A percentile compares a stretch with the other conserved stretches of the same genome.
Evolutionary conservation across 2,888 invertebrate genomes (phyloP).

Genomic region (Glaucopsyche alexis): DNA sequence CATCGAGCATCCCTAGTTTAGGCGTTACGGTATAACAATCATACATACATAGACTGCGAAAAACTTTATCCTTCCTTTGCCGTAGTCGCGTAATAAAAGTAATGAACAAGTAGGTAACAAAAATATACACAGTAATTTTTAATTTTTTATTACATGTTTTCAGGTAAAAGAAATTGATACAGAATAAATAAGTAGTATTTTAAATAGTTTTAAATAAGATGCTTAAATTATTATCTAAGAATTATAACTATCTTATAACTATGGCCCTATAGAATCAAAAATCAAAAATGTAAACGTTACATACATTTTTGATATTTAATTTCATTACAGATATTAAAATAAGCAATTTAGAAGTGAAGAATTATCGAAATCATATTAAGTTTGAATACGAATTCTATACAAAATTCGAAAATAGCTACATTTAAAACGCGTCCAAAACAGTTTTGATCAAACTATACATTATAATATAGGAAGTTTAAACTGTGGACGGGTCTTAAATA

Average conservation of each 20-base stretch:
- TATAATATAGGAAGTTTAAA: constrained; percentile 5
- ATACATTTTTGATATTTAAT: not conserved
- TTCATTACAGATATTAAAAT: not conserved
- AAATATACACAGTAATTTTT: not conserved
- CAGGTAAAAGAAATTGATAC: constrained; percentile 2
- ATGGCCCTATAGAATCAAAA: not conserved
- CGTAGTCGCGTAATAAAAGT: too few relatives aligned
- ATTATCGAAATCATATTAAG: not conserved
- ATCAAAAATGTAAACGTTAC: not conserved
- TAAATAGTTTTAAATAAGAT: constrained; percentile 27
- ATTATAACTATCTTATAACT: constrained; percentile 20
- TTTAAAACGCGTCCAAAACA: constrained; percentile 29
- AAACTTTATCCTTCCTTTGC: too few relatives aligned
- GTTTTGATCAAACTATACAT: constrained; percentile 13
- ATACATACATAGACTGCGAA: too few relatives aligned
- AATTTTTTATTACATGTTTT: constrained; percentile 7
- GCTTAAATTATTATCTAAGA: constrained; percentile 18
- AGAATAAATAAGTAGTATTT: constrained; percentile 27
- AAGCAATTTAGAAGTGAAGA: not conserved
- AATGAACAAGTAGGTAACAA: not conserved
- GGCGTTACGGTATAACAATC: too few relatives aligned
- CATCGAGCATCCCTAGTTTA: too few relatives aligned
- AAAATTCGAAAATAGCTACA: not conserved
- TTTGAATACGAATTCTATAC: not conserved
- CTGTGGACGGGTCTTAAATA: constrained; percentile 28